Evolutionary conservation across 2,113 vertebrate species (phyloP).

Genomic region (Microcebus griseorufus): DNA sequence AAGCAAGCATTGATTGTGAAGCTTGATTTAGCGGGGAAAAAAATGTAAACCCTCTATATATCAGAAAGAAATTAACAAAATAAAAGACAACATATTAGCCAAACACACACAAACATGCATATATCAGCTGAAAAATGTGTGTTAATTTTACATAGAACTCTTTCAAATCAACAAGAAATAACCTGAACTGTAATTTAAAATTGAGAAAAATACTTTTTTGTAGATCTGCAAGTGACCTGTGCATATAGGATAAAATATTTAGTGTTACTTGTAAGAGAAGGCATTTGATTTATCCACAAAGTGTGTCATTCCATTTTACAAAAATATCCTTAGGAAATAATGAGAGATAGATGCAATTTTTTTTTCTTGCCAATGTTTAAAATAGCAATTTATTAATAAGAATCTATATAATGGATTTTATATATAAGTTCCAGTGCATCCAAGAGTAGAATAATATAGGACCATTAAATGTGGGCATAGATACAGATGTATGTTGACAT

Average conservation of each 20-base stretch:
- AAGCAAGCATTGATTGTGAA: background rate
- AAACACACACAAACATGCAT: too few species aligned
- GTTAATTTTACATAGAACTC: background rate
- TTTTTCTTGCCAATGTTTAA: too few species aligned
- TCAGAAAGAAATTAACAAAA: background rate
- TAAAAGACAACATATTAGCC: background rate
- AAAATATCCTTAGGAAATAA: too few species aligned
- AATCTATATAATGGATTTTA: too few species aligned
- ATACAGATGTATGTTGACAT: too few species aligned
- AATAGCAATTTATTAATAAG: too few species aligned
- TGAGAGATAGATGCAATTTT: too few species aligned
- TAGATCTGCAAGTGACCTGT: background rate
- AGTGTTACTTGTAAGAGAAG: background rate
- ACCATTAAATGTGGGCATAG: too few species aligned
- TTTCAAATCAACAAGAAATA: background rate
- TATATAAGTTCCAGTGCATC: too few species aligned
- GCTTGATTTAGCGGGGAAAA: background rate
- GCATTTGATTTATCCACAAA: background rate
- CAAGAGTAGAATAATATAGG: too few species aligned
- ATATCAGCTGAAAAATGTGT: background rate
- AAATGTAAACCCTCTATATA: background rate
- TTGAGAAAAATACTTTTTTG: background rate
- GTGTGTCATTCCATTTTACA: background rate
- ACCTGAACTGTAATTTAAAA: background rate
- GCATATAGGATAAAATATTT: background rate